Evolutionary conservation across 2,113 vertebrate species (phyloP).

Genomic region (Neomonachus schauinslandi): DNA sequence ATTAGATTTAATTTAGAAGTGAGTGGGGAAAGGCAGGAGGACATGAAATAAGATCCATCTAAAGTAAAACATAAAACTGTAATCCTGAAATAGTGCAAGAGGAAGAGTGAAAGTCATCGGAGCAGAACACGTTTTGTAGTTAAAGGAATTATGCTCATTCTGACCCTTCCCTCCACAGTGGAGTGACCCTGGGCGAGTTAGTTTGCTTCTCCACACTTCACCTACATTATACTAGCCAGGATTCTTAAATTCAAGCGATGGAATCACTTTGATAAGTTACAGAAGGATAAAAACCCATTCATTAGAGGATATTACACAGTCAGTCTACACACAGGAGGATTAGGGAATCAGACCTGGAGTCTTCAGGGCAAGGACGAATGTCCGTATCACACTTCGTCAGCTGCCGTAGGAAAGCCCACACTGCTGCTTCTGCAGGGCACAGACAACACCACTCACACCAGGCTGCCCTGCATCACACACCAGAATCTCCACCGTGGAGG

Average conservation of each 20-base stretch:
- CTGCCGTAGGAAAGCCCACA: not conserved
- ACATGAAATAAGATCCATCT: not conserved
- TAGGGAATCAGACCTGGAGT: not conserved
- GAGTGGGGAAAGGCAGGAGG: not conserved
- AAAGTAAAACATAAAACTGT: not conserved
- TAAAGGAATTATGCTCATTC: not conserved
- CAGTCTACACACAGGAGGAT: not conserved
- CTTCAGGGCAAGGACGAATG: not conserved
- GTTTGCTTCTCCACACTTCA: not conserved
- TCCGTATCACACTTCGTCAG: accelerated
- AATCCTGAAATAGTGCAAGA: not conserved
- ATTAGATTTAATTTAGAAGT: slow-evolving; percentile 14
- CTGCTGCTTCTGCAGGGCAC: not conserved
- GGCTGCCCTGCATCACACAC: accelerated
- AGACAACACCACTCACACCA: not conserved
- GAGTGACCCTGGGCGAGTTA: no score
- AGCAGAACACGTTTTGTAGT: not conserved
- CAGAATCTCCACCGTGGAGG: not conserved
- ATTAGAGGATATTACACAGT: not conserved
- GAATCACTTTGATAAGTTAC: not conserved
- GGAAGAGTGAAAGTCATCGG: not conserved
- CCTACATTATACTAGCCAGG: not conserved
- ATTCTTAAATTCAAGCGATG: not conserved
- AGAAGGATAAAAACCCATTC: not conserved
- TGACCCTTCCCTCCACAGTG: not conserved